phyloP scores from a whole-genome alignment of 2,888 invertebrate species.

The Sphinx pinastri region DNA sequence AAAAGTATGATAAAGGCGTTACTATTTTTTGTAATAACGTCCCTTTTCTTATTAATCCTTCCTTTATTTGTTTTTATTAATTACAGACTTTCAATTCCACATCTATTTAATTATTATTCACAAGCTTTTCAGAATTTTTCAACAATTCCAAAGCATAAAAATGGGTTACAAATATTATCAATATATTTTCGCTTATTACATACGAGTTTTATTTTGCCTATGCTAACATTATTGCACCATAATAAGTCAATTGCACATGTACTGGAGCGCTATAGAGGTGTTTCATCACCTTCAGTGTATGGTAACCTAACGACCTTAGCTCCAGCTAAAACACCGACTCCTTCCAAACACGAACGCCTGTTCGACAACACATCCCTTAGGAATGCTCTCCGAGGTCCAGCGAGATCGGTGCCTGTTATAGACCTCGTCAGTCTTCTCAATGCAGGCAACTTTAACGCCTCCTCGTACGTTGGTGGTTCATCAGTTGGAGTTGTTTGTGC shows the following conservation, averaged over 20 bases:
- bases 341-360: slow-evolving; percentile 77
- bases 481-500: slow-evolving; percentile 82
- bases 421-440: slow-evolving; percentile 84
- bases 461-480: slow-evolving; percentile 86
- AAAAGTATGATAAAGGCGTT: neutral
- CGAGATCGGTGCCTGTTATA: slow-evolving; percentile 83
- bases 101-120: slow-evolving; percentile 45
- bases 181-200: slow-evolving; percentile 43
- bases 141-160: slow-evolving; percentile 62
- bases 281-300: slow-evolving; percentile 72
- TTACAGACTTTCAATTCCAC: slow-evolving; percentile 39
- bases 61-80: neutral
- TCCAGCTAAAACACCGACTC: slow-evolving; percentile 74
- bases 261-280: slow-evolving; percentile 72
- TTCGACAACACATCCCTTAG: slow-evolving; percentile 78
- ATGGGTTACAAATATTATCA: slow-evolving; percentile 49
- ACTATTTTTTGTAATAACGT: neutral
- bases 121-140: slow-evolving; percentile 53
- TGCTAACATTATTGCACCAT: slow-evolving; percentile 28
- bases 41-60: neutral
- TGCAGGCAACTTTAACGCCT: slow-evolving; percentile 85
- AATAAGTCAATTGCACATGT: slow-evolving; percentile 55
- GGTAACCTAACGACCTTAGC: slow-evolving; percentile 74
- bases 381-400: slow-evolving; percentile 78
- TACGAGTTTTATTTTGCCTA: slow-evolving; percentile 32